Base-by-base conservation (phyloP, 2,888 invertebrate genomes). In the Drosophila merina region DNA sequence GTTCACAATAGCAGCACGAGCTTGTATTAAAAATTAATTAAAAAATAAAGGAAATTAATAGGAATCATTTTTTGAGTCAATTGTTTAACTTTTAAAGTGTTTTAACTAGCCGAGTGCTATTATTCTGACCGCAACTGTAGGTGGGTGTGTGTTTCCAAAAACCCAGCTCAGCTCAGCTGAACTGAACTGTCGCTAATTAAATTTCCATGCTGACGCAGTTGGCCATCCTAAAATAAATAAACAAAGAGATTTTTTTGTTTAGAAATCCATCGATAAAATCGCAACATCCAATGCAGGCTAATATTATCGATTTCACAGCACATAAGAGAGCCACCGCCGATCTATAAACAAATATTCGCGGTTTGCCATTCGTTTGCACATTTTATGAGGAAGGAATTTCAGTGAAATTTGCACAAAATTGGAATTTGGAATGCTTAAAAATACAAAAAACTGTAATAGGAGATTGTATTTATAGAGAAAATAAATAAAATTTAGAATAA, bases 161-260 rank as follows among this genome's bases (percentile, higher is more conserved):
- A 10, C 25, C 40, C 7, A 14, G 40, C 49, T 56, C 31, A 52
- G 55, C 56, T 59, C 72, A 67, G 59, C 69, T 81, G 73, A 72
- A 72, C 42, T 79, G 72, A 79, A 58, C 49, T 72, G 86, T 79
- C 72, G 77, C 72, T 82, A 89, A 88, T 88, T 89, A 75, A 82
- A 87, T 85, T 89, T 88, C 77, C 59, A 71, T 69, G 79, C 75
- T 87, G 87, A 85, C 77, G 77, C 84, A 76, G 79, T 55, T 52
- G 66, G 58, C 49, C 64, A 56, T 57, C 80, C 89, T 89, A 88
- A 77, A 87, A 86, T 84, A 89, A 88, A 88, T 49, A 80, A 70
- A 74, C 67, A 76, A 76, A 69, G 64, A 42, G 28, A 57, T 63
- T 67, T 64, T 64, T 71, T 64, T 66, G 60, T 73, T 80, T 75